Conservation (phyloP, 1,140 invertebrate species). For the Drosophila setifemur region DNA sequence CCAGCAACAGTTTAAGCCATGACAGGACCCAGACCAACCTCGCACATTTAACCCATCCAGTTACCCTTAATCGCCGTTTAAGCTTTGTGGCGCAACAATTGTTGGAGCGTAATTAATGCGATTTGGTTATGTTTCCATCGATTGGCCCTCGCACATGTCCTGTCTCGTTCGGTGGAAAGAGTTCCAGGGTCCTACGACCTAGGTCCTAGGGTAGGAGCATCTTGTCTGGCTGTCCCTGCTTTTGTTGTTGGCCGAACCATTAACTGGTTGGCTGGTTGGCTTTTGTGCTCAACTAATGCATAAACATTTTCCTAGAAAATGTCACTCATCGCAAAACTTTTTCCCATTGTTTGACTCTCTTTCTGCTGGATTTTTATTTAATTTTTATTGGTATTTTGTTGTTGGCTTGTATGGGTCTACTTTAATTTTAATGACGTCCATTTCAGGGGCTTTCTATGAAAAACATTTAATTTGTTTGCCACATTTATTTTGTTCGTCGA, state of each 20-base stretch:
- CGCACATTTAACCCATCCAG: constrained; percentile 2
- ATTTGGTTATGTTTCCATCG: constrained; percentile 75
- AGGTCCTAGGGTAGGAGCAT: not conserved
- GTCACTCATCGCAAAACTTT: constrained; percentile 29
- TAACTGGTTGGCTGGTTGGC: constrained; percentile 42
- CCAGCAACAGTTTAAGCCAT: constrained; percentile 13
- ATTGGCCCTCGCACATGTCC: constrained; percentile 52
- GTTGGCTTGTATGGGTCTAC: not conserved
- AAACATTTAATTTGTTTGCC: not conserved
- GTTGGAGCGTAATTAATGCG: constrained; percentile 77
- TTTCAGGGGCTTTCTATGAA: not conserved
- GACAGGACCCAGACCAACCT: not conserved
- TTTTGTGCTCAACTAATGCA: constrained; percentile 49
- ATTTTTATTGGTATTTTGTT: not conserved
- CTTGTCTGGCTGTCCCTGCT: constrained; percentile 11
- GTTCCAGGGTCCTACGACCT: not conserved
- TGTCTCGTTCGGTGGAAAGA: constrained; percentile 9
- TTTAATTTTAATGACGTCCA: not conserved
- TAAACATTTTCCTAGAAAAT: constrained; percentile 51
- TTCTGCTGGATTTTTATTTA: not conserved
- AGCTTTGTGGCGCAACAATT: constrained; percentile 79
- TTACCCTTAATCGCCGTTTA: constrained; percentile 67
- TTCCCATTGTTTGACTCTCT: constrained; percentile 3
- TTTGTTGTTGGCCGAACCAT: constrained; percentile 24
- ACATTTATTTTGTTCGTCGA: constrained; percentile 1